Conservation (phyloP, 2,113 vertebrate genomes). For the Phrynosoma platyrhinos region DNA sequence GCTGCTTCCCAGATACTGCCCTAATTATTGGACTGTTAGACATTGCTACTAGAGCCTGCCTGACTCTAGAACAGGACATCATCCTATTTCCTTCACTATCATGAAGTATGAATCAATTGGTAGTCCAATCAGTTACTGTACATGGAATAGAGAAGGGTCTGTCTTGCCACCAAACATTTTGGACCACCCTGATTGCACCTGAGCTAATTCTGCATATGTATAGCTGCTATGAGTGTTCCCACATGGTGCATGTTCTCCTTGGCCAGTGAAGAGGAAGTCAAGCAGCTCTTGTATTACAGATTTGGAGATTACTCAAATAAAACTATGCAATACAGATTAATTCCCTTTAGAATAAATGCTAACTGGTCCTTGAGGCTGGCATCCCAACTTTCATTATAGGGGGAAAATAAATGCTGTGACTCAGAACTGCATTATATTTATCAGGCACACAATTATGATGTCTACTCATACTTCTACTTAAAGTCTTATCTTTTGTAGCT, state of each 20-base stretch:
- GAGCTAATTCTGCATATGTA: not conserved
- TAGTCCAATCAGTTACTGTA: too few species aligned
- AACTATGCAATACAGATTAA: not conserved
- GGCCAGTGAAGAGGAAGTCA: not conserved
- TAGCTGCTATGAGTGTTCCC: not conserved
- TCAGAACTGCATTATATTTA: not conserved
- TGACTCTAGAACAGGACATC: too few species aligned
- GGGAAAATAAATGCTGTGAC: not conserved
- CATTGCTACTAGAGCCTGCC: too few species aligned
- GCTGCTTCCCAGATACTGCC: too few species aligned
- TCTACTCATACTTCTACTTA: not conserved
- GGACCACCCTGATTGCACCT: not conserved
- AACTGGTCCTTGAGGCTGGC: not conserved
- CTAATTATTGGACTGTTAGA: too few species aligned
- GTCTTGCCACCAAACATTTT: not conserved
- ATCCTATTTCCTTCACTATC: too few species aligned
- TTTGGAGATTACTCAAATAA: not conserved
- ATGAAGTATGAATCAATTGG: too few species aligned
- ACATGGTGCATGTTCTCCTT: not conserved
- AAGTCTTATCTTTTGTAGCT: not conserved
- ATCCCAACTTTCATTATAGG: not conserved
- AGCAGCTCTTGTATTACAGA: not conserved
- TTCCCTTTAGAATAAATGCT: not conserved
- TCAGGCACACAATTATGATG: not conserved
- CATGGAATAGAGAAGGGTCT: not conserved